Percentiles rank a stretch among this genome's conserved stretches.
Evolutionary conservation across 2,888 invertebrate species (phyloP).

Genomic region (Dorcus hopei): DNA sequence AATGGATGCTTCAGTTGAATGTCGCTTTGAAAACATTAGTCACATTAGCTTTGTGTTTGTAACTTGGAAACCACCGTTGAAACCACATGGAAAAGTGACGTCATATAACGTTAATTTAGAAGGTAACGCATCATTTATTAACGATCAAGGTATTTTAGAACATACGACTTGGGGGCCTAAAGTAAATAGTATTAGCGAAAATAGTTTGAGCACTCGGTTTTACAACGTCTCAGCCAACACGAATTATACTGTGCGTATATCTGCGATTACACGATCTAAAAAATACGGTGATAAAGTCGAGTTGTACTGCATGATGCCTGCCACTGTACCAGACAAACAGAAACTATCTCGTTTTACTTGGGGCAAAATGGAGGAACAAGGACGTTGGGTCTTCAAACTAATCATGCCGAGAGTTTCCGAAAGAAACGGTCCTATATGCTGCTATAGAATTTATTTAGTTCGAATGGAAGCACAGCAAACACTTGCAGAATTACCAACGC

Average conservation of each 20-base stretch:
- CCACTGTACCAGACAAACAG: constrained; percentile 66
- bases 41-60: constrained; percentile 63
- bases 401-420: constrained; percentile 75
- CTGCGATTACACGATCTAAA: constrained; percentile 73
- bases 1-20: constrained; percentile 63
- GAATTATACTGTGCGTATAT: constrained; percentile 74
- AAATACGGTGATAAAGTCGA: constrained; percentile 67
- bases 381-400: constrained; percentile 71
- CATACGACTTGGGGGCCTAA: constrained; percentile 60
- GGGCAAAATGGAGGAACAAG: constrained; percentile 61
- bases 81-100: constrained; percentile 75
- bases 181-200: constrained; percentile 56
- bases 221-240: constrained; percentile 78
- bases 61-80: constrained; percentile 69
- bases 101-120: constrained; percentile 68
- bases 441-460: constrained; percentile 78
- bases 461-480: constrained; percentile 62
- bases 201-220: constrained; percentile 54
- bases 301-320: constrained; percentile 66
- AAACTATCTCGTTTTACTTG: constrained; percentile 59
- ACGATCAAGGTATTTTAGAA: constrained; percentile 51
- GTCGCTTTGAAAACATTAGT: constrained; percentile 61
- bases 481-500: constrained; percentile 64
- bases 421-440: constrained; percentile 84
- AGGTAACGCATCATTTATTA: constrained; percentile 56